Conservation (phyloP, 2,797 vertebrate genomes). For the Phalanger gymnotis region DNA sequence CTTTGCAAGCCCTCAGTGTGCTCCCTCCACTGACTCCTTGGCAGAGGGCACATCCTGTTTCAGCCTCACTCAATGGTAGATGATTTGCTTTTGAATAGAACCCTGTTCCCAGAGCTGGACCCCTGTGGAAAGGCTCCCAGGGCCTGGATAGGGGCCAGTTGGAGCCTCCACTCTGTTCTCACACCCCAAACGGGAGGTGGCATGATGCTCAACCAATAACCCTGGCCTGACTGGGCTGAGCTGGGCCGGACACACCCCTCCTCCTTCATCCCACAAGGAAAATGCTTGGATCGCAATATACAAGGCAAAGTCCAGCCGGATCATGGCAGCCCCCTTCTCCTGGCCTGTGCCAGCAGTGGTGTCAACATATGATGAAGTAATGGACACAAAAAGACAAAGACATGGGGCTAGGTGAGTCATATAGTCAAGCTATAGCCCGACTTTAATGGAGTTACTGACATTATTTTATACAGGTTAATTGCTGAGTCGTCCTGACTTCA, state of each 20-base stretch:
- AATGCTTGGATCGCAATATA: not conserved
- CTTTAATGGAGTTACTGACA: too few relatives aligned
- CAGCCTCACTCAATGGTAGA: not conserved
- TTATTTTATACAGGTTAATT: too few relatives aligned
- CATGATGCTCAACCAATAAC: not conserved
- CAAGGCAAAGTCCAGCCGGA: too few relatives aligned
- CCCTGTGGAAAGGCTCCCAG: not conserved
- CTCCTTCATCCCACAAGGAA: not conserved
- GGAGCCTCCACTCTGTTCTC: not conserved
- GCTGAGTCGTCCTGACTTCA: too few relatives aligned
- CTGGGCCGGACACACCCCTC: too few relatives aligned
- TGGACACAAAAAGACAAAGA: too few relatives aligned
- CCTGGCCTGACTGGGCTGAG: not conserved
- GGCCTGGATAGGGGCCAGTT: slow-evolving; percentile 1
- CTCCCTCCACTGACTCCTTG: not conserved
- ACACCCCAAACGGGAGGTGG: not conserved
- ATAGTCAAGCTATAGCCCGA: too few relatives aligned
- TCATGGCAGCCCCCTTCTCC: too few relatives aligned
- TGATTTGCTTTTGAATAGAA: not conserved
- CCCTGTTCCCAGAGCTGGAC: not conserved
- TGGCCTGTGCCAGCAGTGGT: too few relatives aligned
- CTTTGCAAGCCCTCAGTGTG: not conserved
- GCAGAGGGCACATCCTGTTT: not conserved
- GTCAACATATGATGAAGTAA: too few relatives aligned
- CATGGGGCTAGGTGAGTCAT: too few relatives aligned